A percentile compares a stretch with the other conserved stretches of the same genome.
These are phyloP conservation scores for Cheiracanthium punctorium DNA, from an alignment of 2,888 invertebrate species.

Conservation along the genomic window DNA sequence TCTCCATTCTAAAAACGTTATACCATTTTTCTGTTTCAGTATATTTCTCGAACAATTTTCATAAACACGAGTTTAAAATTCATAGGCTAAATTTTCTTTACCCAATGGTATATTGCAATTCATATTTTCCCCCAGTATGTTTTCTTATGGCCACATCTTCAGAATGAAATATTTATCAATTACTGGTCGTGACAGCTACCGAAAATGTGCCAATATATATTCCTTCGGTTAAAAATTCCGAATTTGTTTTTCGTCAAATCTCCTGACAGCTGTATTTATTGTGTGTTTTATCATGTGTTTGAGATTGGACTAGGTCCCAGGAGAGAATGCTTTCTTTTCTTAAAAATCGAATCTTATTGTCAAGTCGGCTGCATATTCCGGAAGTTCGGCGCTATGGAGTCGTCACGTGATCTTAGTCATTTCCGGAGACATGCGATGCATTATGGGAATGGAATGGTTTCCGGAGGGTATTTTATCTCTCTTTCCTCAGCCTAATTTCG, in stretches of 20 bases:
- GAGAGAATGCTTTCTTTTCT: neutral
- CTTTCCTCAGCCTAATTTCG: neutral
- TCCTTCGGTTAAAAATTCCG: neutral
- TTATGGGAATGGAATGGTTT: conserved; percentile 1
- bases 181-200: too few species aligned
- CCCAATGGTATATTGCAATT: too few species aligned
- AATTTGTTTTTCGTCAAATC: neutral
- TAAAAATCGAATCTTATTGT: conserved; percentile 10
- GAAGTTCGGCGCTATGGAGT: neutral
- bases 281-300: neutral
- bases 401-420: conserved; percentile 10
- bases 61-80: too few species aligned
- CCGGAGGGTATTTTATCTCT: neutral
- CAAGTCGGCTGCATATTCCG: conserved; percentile 9
- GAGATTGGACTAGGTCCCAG: neutral
- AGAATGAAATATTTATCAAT: neutral
- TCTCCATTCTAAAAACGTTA: too few species aligned
- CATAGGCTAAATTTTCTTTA: too few species aligned
- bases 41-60: too few species aligned
- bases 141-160: neutral
- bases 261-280: neutral
- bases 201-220: neutral
- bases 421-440: conserved; percentile 4
- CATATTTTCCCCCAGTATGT: too few species aligned
- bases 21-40: too few species aligned